A percentile compares a stretch with the other conserved stretches of the same genome.
Evolutionary conservation across 2,888 invertebrate genomes (phyloP).

Genomic region (Falcaria lacertinaria): DNA sequence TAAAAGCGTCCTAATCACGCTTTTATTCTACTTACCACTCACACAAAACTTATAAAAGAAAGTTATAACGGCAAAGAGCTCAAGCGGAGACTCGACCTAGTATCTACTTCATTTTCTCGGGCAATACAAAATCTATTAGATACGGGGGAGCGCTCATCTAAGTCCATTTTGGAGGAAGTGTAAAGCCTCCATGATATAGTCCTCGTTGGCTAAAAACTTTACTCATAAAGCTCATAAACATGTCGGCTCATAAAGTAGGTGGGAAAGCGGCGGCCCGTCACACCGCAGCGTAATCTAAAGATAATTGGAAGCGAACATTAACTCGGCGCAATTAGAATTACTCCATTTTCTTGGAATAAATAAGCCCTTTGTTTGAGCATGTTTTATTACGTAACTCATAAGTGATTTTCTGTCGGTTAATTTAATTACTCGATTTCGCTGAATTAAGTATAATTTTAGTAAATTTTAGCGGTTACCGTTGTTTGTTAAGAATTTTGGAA

Average conservation of each 20-base stretch:
- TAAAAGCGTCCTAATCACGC: too few relatives aligned
- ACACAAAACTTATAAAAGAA: too few relatives aligned
- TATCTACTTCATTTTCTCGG: background rate
- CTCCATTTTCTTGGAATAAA: background rate
- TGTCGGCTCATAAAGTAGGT: constrained; percentile 49
- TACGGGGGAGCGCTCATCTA: constrained; percentile 19
- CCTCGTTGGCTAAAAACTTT: constrained; percentile 48
- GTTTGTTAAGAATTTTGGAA: too few relatives aligned
- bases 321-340: background rate
- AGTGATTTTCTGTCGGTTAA: too few relatives aligned
- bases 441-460: too few relatives aligned
- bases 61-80: too few relatives aligned
- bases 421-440: too few relatives aligned
- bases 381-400: too few relatives aligned
- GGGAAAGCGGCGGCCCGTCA: constrained; percentile 19
- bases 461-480: too few relatives aligned
- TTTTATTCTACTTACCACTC: too few relatives aligned
- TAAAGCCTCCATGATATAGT: constrained; percentile 44
- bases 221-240: constrained; percentile 65
- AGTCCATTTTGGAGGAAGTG: constrained; percentile 25
- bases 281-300: constrained; percentile 16
- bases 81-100: background rate
- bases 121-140: constrained; percentile 9
- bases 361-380: too few relatives aligned
- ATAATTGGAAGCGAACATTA: constrained; percentile 3